These are phyloP conservation scores for Labia minor DNA, from an alignment of 2,888 invertebrate species.

Conservation along the genomic window DNA sequence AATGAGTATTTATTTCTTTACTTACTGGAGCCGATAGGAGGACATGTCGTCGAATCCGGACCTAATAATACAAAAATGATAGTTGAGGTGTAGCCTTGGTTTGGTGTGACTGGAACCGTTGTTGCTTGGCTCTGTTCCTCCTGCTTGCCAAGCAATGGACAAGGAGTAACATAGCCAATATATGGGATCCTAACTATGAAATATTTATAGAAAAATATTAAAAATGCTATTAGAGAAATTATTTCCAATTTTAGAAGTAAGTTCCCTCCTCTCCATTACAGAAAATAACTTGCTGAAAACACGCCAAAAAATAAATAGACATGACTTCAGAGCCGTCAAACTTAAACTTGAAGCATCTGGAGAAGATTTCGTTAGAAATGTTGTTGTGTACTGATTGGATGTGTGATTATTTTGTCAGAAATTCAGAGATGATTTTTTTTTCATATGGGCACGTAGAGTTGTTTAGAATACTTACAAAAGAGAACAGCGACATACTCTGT, in stretches of 20 bases:
- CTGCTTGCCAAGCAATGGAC: background rate
- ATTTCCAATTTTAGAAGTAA: background rate
- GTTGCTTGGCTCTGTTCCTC: background rate
- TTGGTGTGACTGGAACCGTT: background rate
- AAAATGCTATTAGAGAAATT: background rate
- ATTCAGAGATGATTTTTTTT: conserved; percentile 14
- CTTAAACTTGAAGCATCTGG: conserved; percentile 17
- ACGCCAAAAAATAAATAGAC: conserved; percentile 18
- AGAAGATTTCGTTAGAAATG: conserved; percentile 4
- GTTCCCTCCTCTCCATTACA: background rate
- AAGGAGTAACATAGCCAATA: too few relatives aligned
- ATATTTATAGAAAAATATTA: background rate
- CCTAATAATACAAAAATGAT: conserved; percentile 36
- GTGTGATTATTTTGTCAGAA: background rate
- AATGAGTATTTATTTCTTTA: conserved; percentile 30
- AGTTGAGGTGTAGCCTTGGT: conserved; percentile 33
- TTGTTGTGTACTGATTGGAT: conserved; percentile 13
- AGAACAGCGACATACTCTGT: conserved; percentile 85
- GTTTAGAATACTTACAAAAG: conserved; percentile 75
- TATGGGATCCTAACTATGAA: too few relatives aligned
- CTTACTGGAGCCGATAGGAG: conserved; percentile 49
- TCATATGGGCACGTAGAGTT: too few relatives aligned
- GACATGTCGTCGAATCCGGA: conserved; percentile 48
- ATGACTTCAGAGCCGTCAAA: conserved; percentile 19
- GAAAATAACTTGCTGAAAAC: conserved; percentile 20